These are phyloP conservation scores for Mythimna vitellina DNA, from an alignment of 2,888 invertebrate genomes.

Conservation along the genomic window DNA sequence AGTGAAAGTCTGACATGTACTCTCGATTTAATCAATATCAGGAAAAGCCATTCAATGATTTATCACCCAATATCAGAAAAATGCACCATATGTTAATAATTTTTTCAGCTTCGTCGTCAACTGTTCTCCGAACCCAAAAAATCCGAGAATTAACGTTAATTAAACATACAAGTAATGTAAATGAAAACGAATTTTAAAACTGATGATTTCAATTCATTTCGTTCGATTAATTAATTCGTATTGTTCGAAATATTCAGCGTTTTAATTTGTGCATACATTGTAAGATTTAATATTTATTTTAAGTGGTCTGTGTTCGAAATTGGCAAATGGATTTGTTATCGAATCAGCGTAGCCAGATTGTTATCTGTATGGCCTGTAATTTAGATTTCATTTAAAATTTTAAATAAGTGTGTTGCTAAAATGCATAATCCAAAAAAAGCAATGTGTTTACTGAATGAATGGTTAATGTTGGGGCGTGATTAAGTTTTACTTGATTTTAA, in stretches of 20 bases:
- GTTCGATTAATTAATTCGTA: constrained; percentile 32
- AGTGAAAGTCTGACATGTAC: no score
- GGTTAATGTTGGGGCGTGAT: no score
- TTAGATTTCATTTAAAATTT: background rate
- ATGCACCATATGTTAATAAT: no score
- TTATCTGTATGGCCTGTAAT: background rate
- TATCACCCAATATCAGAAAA: no score
- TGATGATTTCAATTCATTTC: constrained; percentile 26
- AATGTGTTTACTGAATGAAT: no score
- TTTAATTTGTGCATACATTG: constrained; percentile 39
- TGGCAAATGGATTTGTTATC: constrained; percentile 11
- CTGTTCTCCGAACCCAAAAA: background rate
- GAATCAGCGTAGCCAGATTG: constrained; percentile 26
- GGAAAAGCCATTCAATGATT: no score
- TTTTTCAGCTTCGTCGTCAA: no score
- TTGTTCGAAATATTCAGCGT: constrained; percentile 35
- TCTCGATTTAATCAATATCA: no score
- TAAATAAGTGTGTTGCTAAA: no score
- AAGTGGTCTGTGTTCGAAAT: constrained; percentile 25
- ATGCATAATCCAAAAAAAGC: no score
- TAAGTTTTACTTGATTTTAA: no score
- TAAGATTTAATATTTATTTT: constrained; percentile 36
- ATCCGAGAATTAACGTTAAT: background rate
- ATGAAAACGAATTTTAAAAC: constrained; percentile 25
- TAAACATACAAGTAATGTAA: constrained; percentile 24